Evolutionary conservation across 2,888 invertebrate genomes (phyloP), one percentile per base, ranked within the genome.

Genomic region (Tridacna crocea): DNA sequence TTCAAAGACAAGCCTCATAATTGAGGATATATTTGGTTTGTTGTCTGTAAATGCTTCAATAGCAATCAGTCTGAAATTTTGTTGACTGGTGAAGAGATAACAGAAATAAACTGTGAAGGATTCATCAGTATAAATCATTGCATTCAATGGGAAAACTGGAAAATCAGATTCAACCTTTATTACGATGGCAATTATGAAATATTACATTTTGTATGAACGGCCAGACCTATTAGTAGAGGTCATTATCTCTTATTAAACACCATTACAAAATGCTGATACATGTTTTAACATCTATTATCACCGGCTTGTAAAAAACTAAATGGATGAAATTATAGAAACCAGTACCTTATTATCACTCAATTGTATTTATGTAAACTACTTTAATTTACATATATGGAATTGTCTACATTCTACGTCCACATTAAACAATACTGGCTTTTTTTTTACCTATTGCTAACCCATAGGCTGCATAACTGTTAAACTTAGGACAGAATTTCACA

Each of bases 151-250:
- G 68, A 47, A 47, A 68, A 68, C 46, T 68, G 19, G 47, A 60
- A 73, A 58, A 58, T 55, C 58, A 27, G 27, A 36, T 73, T 73
- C 58, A 36, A 60, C 55, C 73, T 58, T 72, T 73, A 73, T 73
- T 73, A 73, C 27, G 51, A 36, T 58, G 60, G 73, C 36, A 73
- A 73, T 73, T 73, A 60, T 73, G 73, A 73, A 73, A 60, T 60
- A 73, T 73, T 58, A 73, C 73, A 73, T 73, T 73, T 36, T 73
- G 60, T 22, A 36, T 70, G 48, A 58, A 36, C 58, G 73, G 55
- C 60, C 58, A 36, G 58, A 58, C 55, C 73, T 58, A 58, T 73
- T 73, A 73, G 55, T 60, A 58, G n/a, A 19, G 26, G 36, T 73
- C 19, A 73, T 73, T 60, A 27, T 58, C 73, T 26, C n/a, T 58